Percentiles rank a stretch among this genome's conserved stretches.
These are phyloP conservation scores for Pogonophryne albipinna DNA, from an alignment of 2,797 vertebrate genomes.

Conservation along the genomic window DNA sequence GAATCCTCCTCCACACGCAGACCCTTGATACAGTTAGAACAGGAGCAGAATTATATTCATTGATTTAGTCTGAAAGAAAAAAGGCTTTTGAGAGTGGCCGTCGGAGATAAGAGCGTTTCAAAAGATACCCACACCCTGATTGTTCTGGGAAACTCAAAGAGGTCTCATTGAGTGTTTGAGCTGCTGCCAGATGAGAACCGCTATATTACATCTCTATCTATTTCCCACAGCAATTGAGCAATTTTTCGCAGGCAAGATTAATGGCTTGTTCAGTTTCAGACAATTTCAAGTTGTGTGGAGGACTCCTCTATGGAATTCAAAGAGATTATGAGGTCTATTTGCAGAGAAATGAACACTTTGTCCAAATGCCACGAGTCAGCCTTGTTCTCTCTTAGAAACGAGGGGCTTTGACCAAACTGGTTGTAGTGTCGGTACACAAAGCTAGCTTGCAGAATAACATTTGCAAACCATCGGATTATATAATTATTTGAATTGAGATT, in stretches of 20 bases:
- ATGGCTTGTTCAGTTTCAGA: slow-evolving; percentile 67
- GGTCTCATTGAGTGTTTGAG: slow-evolving; percentile 71
- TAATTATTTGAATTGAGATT: neutral
- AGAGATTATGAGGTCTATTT: slow-evolving; percentile 68
- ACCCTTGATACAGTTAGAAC: slow-evolving; percentile 56
- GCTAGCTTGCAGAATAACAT: slow-evolving; percentile 21
- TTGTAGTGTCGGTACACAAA: slow-evolving; percentile 19
- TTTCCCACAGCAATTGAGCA: slow-evolving; percentile 74
- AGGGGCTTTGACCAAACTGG: slow-evolving; percentile 37
- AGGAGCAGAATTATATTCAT: slow-evolving; percentile 56
- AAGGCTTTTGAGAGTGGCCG: slow-evolving; percentile 56
- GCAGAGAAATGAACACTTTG: slow-evolving; percentile 64
- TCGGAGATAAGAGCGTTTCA: slow-evolving; percentile 70
- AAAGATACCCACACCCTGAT: slow-evolving; percentile 69
- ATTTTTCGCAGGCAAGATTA: slow-evolving; percentile 74
- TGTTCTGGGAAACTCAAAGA: slow-evolving; percentile 75
- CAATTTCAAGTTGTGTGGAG: slow-evolving; percentile 58
- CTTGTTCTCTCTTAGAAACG: slow-evolving; percentile 9
- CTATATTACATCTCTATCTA: slow-evolving; percentile 72
- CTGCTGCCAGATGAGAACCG: slow-evolving; percentile 60
- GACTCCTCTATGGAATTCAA: slow-evolving; percentile 56
- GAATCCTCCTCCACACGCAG: slow-evolving; percentile 28
- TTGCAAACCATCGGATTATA: slow-evolving; percentile 15
- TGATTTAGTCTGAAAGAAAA: slow-evolving; percentile 62
- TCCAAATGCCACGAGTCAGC: slow-evolving; percentile 61